A percentile compares a stretch with the other conserved stretches of the same genome.
Conservation (phyloP, 1,140 invertebrate genomes). For the Octopus sinensis region DNA sequence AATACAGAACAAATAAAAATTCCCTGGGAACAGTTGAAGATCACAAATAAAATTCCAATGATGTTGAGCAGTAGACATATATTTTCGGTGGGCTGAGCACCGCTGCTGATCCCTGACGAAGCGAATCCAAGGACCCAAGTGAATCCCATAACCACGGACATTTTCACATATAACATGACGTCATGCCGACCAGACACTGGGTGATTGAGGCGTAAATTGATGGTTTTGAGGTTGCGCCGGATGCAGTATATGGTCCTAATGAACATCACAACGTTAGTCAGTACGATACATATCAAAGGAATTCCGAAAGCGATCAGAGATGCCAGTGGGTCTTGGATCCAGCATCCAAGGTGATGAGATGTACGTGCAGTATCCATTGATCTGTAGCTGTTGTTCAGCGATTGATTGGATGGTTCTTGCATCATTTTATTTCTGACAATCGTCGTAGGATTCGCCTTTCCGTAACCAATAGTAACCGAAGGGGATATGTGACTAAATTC, state of each 20-base stretch:
- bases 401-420: no score
- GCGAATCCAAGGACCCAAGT: constrained; percentile 58
- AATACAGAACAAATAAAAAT: constrained; percentile 55
- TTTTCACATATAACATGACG: constrained; percentile 63
- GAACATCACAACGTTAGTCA: constrained; percentile 53
- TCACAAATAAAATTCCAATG: constrained; percentile 46
- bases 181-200: constrained; percentile 48
- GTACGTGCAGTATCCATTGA: not conserved
- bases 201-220: constrained; percentile 33
- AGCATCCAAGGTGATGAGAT: constrained; percentile 50
- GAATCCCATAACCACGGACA: constrained; percentile 59
- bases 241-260: constrained; percentile 60
- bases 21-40: constrained; percentile 51
- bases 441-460: not conserved
- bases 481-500: constrained; percentile 56
- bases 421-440: not conserved
- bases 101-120: constrained; percentile 44
- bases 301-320: constrained; percentile 53
- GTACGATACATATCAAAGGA: constrained; percentile 52
- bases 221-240: constrained; percentile 49
- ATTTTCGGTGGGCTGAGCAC: constrained; percentile 26
- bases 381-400: not conserved
- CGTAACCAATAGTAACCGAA: constrained; percentile 40
- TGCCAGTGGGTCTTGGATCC: constrained; percentile 55
- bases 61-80: constrained; percentile 42